Percentiles rank a stretch among this genome's conserved stretches.
These are phyloP conservation scores for Austrolebias charrua DNA, from an alignment of 2,797 vertebrate species.

Conservation along the genomic window DNA sequence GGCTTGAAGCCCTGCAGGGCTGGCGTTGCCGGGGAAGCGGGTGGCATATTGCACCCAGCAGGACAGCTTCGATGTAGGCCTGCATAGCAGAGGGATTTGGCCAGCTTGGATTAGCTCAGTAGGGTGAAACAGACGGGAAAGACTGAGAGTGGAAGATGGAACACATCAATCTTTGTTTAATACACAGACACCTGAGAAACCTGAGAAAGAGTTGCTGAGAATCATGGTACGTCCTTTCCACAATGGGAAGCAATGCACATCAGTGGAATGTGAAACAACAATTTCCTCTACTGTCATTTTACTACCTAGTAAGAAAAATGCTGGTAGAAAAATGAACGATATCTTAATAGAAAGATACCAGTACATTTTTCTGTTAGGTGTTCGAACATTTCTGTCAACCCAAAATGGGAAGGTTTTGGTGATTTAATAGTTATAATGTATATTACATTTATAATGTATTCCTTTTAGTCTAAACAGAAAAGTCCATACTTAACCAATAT, in stretches of 20 bases:
- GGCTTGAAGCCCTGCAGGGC: constrained; percentile 47
- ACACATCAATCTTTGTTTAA: constrained; percentile 52
- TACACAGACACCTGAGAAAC: constrained; percentile 36
- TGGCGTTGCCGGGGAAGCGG: constrained; percentile 62
- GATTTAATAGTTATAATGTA: no score
- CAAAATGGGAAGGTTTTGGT: no score
- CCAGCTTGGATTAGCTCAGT: constrained; percentile 71
- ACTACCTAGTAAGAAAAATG: no score
- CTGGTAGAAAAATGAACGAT: no score
- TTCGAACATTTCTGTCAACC: no score
- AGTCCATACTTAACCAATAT: no score
- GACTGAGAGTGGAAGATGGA: constrained; percentile 41
- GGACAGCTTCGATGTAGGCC: constrained; percentile 58
- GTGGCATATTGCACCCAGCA: constrained; percentile 80
- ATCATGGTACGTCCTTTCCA: constrained; percentile 22
- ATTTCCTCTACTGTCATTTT: not conserved
- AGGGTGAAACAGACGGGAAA: constrained; percentile 54
- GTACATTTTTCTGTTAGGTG: no score
- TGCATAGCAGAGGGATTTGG: constrained; percentile 62
- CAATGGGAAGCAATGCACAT: constrained; percentile 13
- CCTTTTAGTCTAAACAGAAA: no score
- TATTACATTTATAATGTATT: no score
- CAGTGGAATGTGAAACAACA: constrained; percentile 12
- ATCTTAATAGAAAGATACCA: no score
- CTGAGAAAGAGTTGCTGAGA: constrained; percentile 43